phyloP scores from a whole-genome alignment of 1,140 invertebrate species.

The Drosophila santomea region DNA sequence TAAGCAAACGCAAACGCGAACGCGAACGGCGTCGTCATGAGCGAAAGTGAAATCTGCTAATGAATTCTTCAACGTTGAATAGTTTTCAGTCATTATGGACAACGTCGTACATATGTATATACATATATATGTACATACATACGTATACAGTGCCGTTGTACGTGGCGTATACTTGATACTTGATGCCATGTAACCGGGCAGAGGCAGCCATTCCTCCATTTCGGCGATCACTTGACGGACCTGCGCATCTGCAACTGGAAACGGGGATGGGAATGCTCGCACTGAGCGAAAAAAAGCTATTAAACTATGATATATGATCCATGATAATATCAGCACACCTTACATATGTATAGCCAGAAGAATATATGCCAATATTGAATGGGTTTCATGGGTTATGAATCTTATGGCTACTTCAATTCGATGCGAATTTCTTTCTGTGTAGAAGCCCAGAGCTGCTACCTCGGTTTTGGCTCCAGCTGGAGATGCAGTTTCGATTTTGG shows the following conservation, averaged over 20 bases:
- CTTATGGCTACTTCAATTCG: too few relatives aligned
- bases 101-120: constrained; percentile 8
- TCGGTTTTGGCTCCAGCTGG: constrained; percentile 35
- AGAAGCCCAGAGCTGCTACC: constrained; percentile 15
- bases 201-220: constrained; percentile 29
- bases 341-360: too few relatives aligned
- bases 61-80: constrained; percentile 85
- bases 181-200: constrained; percentile 56
- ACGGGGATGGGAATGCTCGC: constrained; percentile 10
- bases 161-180: constrained; percentile 71
- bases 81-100: constrained; percentile 83
- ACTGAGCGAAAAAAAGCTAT: not conserved
- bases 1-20: constrained; percentile 60
- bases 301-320: not conserved
- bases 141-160: constrained; percentile 41
- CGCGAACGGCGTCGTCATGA: constrained; percentile 70
- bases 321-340: not conserved
- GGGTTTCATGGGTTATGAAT: too few relatives aligned
- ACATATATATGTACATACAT: constrained; percentile 8
- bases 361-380: too few relatives aligned
- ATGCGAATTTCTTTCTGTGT: not conserved
- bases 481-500: constrained; percentile 42
- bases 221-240: constrained; percentile 36
- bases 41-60: constrained; percentile 85
- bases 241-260: constrained; percentile 49